Evolutionary conservation across 2,888 invertebrate species (phyloP).

Genomic region (Rhogogaster chlorosoma): DNA sequence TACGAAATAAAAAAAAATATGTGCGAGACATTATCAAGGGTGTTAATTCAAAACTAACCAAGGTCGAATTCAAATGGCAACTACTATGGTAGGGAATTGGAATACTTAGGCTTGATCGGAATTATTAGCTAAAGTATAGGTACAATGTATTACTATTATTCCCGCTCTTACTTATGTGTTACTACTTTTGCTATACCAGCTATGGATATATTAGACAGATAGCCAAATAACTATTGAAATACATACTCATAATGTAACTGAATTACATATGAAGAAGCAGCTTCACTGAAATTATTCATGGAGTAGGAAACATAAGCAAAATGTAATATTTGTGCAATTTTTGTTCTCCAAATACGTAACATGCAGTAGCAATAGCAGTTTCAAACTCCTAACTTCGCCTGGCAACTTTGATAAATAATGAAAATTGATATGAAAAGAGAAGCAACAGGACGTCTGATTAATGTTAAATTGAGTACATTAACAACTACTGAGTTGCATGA

Average conservation of each 20-base stretch:
- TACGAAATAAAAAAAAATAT: background rate
- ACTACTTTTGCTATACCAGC: too few species aligned
- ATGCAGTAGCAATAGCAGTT: background rate
- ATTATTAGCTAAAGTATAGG: background rate
- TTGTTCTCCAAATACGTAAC: background rate
- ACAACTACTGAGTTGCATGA: background rate
- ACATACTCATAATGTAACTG: background rate
- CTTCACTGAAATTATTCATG: background rate
- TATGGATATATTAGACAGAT: too few species aligned
- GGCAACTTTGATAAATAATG: background rate
- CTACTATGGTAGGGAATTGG: background rate
- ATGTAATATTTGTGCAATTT: background rate
- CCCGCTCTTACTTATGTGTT: too few species aligned
- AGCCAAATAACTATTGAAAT: background rate
- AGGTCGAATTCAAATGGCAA: conserved; percentile 5
- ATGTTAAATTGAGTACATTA: background rate
- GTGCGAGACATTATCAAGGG: background rate
- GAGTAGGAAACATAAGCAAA: background rate
- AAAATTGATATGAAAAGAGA: background rate
- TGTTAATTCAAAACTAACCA: background rate
- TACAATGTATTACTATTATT: background rate
- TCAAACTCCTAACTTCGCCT: background rate
- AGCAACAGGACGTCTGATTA: background rate
- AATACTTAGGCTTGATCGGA: background rate
- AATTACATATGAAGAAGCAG: background rate